phyloP scores from a whole-genome alignment of 2,888 invertebrate species.

The Sinotaia quadrata region DNA sequence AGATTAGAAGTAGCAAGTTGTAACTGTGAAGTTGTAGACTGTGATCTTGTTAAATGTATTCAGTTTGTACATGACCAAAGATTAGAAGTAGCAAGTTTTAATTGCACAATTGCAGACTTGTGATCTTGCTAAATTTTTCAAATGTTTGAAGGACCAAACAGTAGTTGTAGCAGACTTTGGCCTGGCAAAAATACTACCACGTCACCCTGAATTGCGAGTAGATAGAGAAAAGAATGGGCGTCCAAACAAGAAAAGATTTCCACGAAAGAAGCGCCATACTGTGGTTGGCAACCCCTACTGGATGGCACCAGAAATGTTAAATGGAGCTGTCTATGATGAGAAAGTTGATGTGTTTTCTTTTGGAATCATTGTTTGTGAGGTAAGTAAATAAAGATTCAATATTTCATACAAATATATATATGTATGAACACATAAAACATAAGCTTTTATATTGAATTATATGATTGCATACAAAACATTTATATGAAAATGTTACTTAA shows the following conservation, averaged over 20 bases:
- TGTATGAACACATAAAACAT: too few species aligned
- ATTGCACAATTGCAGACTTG: too few species aligned
- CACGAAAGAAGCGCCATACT: slow-evolving; percentile 90
- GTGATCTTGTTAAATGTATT: too few species aligned
- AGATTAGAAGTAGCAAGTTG: too few species aligned
- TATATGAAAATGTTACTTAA: too few species aligned
- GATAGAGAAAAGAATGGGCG: slow-evolving; percentile 23
- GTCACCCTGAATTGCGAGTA: slow-evolving; percentile 35
- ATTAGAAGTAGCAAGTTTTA: too few species aligned
- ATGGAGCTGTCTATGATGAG: slow-evolving; percentile 94
- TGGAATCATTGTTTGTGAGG: slow-evolving; percentile 95
- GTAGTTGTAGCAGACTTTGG: slow-evolving; percentile 98
- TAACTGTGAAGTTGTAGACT: too few species aligned
- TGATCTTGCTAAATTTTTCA: too few species aligned
- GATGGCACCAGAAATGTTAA: slow-evolving; percentile 99
- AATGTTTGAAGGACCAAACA: slow-evolving; percentile 84
- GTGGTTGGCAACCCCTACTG: slow-evolving; percentile 98
- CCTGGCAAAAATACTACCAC: slow-evolving; percentile 79
- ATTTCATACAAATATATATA: too few species aligned
- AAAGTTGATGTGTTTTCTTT: slow-evolving; percentile 97
- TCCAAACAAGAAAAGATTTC: slow-evolving; percentile 73
- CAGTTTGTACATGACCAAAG: too few species aligned
- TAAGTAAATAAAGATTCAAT: slow-evolving; percentile 64
- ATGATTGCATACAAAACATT: too few species aligned
- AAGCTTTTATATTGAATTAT: too few species aligned